Conservation (phyloP, 1,140 invertebrate species). For the Drosophila auraria region DNA sequence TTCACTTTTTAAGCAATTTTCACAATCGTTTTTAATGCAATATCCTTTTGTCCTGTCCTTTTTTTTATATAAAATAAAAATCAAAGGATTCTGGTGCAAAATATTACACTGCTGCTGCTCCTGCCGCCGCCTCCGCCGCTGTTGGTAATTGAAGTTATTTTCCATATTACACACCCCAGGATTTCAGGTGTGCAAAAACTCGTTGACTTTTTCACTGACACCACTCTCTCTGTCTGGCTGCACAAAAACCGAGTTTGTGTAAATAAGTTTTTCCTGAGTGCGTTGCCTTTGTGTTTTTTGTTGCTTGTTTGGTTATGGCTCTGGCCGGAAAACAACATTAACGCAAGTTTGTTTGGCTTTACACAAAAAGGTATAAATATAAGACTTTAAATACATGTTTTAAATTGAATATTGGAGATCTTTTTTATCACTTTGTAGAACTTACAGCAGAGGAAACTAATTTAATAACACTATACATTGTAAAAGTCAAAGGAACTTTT, state of each 20-base stretch:
- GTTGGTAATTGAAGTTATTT: conserved; percentile 73
- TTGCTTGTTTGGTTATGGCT: conserved; percentile 25
- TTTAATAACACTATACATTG: background rate
- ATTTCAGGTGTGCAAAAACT: conserved; percentile 53
- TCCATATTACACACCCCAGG: conserved; percentile 57
- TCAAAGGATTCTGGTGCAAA: conserved; percentile 22
- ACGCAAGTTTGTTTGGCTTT: conserved; percentile 31
- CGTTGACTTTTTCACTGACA: conserved; percentile 51
- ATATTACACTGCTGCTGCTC: conserved; percentile 25
- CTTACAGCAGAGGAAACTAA: background rate
- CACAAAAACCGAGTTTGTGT: conserved; percentile 45
- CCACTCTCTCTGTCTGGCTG: conserved; percentile 18
- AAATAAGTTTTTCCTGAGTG: conserved; percentile 43
- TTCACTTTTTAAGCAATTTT: conserved; percentile 13
- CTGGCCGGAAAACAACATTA: conserved; percentile 41
- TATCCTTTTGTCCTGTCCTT: background rate
- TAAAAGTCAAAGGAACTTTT: background rate
- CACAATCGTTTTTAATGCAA: conserved; percentile 29
- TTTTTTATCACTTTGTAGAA: background rate
- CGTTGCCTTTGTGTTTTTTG: conserved; percentile 18
- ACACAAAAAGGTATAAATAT: conserved; percentile 1
- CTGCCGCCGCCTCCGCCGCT: conserved; percentile 1
- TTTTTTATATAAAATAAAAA: conserved; percentile 5
- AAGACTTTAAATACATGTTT: background rate
- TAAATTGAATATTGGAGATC: background rate